Percentiles rank a stretch among this genome's conserved stretches.
phyloP scores from a whole-genome alignment of 2,888 invertebrate genomes.

The Helleia helle region DNA sequence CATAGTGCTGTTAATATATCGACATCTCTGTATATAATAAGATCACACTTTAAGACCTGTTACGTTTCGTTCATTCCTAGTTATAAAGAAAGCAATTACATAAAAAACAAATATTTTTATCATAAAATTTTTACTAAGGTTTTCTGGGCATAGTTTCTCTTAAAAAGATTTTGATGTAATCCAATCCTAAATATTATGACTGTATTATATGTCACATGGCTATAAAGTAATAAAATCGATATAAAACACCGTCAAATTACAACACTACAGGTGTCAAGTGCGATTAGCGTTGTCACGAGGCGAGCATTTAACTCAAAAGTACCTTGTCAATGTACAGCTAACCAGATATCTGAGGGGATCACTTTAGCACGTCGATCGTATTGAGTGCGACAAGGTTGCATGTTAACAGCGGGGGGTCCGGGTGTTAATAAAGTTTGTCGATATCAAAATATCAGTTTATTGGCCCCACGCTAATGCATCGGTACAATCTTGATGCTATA shows the following conservation, averaged over 20 bases:
- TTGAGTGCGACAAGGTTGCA: conserved; percentile 50
- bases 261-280: conserved; percentile 64
- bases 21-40: conserved; percentile 21
- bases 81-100: too few relatives aligned
- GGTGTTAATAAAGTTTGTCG: conserved; percentile 67
- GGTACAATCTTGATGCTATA: conserved; percentile 19
- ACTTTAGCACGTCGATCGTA: conserved; percentile 28
- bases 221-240: conserved; percentile 18
- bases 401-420: conserved; percentile 55
- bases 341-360: conserved; percentile 38
- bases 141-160: too few relatives aligned
- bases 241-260: conserved; percentile 21
- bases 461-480: conserved; percentile 55
- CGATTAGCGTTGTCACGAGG: conserved; percentile 53
- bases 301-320: conserved; percentile 66
- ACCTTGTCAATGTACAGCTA: conserved; percentile 52
- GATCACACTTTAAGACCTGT: conserved; percentile 1
- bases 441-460: conserved; percentile 68
- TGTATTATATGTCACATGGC: not conserved
- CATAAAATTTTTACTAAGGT: too few relatives aligned
- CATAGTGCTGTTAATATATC: conserved; percentile 41
- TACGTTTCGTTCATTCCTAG: too few relatives aligned
- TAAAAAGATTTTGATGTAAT: too few relatives aligned
- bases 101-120: too few relatives aligned
- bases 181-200: too few relatives aligned